These are phyloP conservation scores for Himalopsyche phryganea DNA, from an alignment of 1,140 invertebrate species.

Conservation along the genomic window DNA sequence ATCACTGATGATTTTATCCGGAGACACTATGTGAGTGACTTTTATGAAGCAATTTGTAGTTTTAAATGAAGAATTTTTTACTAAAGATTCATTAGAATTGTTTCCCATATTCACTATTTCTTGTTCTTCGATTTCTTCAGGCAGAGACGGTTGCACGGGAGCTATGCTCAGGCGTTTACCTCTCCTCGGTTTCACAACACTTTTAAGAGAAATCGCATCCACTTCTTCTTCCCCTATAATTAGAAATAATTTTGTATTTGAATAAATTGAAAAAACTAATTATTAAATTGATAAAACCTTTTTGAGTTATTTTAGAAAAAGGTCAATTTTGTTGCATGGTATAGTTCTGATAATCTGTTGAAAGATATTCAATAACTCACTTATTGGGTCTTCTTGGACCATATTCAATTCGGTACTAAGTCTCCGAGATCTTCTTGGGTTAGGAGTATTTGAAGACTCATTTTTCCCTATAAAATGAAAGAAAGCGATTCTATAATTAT, in stretches of 20 bases:
- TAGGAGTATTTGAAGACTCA: background rate
- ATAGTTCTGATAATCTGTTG: too few relatives aligned
- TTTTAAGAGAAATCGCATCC: background rate
- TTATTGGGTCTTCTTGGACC: slow-evolving; percentile 29
- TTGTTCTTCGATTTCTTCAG: slow-evolving; percentile 26
- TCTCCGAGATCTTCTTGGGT: slow-evolving; percentile 23
- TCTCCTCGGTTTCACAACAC: slow-evolving; percentile 12
- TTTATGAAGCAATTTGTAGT: too few relatives aligned
- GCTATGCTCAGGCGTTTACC: slow-evolving; percentile 23
- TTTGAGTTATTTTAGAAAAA: too few relatives aligned
- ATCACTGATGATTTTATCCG: too few relatives aligned
- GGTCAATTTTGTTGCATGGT: too few relatives aligned
- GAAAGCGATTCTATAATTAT: too few relatives aligned
- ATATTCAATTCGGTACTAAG: slow-evolving; percentile 27
- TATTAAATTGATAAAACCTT: too few relatives aligned
- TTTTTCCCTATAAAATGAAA: background rate
- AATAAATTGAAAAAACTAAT: too few relatives aligned
- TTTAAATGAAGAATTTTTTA: too few relatives aligned
- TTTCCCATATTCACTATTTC: background rate
- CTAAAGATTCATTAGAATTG: too few relatives aligned
- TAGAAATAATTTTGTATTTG: too few relatives aligned
- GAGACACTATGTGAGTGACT: too few relatives aligned
- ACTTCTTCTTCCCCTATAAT: slow-evolving; percentile 24
- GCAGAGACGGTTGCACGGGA: slow-evolving; percentile 24
- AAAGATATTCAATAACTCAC: slow-evolving; percentile 19